Evolutionary conservation across 2,888 invertebrate species (phyloP), one percentile per base, ranked within the genome.

Genomic region (Autographa gamma): DNA sequence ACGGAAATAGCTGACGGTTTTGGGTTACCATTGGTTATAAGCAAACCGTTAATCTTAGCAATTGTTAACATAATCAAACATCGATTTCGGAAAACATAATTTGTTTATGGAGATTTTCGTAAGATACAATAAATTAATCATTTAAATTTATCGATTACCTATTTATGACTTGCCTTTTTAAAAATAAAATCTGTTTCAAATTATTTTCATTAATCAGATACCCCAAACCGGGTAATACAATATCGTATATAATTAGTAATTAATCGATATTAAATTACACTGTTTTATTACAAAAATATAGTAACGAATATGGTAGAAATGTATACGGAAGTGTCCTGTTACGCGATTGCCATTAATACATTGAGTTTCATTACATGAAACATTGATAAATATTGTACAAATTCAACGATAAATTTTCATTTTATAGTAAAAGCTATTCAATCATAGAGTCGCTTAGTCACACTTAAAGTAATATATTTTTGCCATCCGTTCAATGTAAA

Each of bases 1-100:
- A 70, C 68, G 69, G 66, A 69, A 74, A 76, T 72, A 74, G 66
- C 69, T 66, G 67, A 69, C 54, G 66, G 16, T 69, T 72, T 74
- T 66, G 34, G 63, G 31, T 67, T 81, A 67, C 63, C 52, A 61
- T 68, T 70, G 60, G 60, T 62, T 60, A 63, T 41, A 25, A 64
- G 18, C 25, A 25, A 60, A 19, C 19, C 60, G 19, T 54, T 54
- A 60, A 41, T 54, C 56, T 38, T 16, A 13, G 38, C 54, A 13
- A 56, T 56, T 56, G 54, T 56, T 56, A 56, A 4, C 25, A 25
- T 56, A 25, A 19, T 56, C 54, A 2, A 56, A 13, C 54, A 18
- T 54, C 25, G 6, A 48, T 48, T 48, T 48, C 4, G n/a, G 48
- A n/a, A 48, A 48, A 48, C 48, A 48, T 48, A 48, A 48, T 43